Percentiles rank a stretch among this genome's conserved stretches.
phyloP scores from a whole-genome alignment of 2,888 invertebrate species.

The Eupsilia transversa region DNA sequence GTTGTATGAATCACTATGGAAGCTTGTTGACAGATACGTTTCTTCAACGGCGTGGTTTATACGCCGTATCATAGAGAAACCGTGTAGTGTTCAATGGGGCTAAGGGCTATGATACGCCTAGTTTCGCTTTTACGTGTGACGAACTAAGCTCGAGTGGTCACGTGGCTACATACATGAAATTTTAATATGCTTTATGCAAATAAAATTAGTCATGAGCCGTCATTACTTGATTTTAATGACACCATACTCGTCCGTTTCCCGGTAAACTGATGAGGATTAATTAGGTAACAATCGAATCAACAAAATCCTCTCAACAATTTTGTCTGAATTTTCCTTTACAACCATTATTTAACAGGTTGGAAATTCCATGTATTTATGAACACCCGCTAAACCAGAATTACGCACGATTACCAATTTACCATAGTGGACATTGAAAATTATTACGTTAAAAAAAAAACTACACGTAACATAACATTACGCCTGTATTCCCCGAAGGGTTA shows the following conservation, averaged over 20 bases:
- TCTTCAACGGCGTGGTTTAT: too few relatives aligned
- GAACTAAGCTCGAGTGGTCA: background rate
- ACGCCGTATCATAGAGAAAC: too few relatives aligned
- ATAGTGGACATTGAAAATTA: too few relatives aligned
- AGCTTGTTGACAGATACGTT: too few relatives aligned
- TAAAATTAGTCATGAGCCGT: background rate
- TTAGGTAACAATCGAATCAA: background rate
- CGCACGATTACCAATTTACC: too few relatives aligned
- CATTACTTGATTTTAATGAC: background rate
- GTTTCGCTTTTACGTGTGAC: background rate
- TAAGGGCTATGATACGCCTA: background rate
- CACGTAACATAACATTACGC: background rate
- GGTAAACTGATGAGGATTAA: background rate
- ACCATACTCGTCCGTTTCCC: background rate
- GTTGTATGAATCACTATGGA: too few relatives aligned
- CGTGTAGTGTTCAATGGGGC: too few relatives aligned
- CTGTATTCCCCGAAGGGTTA: background rate
- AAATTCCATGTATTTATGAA: too few relatives aligned
- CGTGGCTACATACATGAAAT: background rate
- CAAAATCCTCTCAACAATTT: background rate
- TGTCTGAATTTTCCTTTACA: constrained; percentile 3
- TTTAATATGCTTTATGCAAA: background rate
- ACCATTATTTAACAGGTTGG: too few relatives aligned
- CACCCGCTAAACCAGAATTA: too few relatives aligned
- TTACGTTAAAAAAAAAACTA: too few relatives aligned